phyloP scores from a whole-genome alignment of 2,888 invertebrate genomes.

The Chrysolina americana region DNA sequence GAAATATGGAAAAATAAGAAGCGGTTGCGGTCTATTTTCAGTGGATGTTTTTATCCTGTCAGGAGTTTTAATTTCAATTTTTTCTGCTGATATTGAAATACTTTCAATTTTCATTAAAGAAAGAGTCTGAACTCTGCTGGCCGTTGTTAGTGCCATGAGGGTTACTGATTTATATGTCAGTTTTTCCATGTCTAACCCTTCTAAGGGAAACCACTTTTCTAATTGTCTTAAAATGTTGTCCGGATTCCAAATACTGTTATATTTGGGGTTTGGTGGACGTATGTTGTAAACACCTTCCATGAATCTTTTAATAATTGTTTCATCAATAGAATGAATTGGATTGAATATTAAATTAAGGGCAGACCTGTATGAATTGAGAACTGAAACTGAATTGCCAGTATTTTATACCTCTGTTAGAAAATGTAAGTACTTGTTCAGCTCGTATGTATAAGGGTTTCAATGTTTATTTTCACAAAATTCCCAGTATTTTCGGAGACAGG shows the following conservation, averaged over 20 bases:
- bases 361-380: constrained; percentile 11
- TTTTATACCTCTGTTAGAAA: constrained; percentile 30
- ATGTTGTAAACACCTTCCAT: constrained; percentile 37
- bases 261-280: constrained; percentile 51
- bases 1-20: constrained; percentile 23
- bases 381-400: constrained; percentile 23
- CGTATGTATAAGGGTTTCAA: constrained; percentile 22
- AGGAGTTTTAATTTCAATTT: background rate
- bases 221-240: constrained; percentile 49
- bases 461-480: constrained; percentile 24
- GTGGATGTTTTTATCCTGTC: background rate
- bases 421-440: constrained; percentile 28
- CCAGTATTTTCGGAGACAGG: constrained; percentile 34
- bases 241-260: constrained; percentile 53
- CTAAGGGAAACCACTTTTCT: constrained; percentile 26
- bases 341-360: constrained; percentile 12
- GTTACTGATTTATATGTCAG: constrained; percentile 26
- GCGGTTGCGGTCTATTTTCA: background rate
- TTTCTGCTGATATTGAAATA: background rate
- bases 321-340: constrained; percentile 31
- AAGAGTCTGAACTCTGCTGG: constrained; percentile 26
- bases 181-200: constrained; percentile 12
- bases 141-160: constrained; percentile 18
- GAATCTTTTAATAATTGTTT: constrained; percentile 47
- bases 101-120: constrained; percentile 14